Evolutionary conservation across 2,797 vertebrate genomes (phyloP), one percentile per base, ranked within the genome.

Genomic region (Zalophus californianus): DNA sequence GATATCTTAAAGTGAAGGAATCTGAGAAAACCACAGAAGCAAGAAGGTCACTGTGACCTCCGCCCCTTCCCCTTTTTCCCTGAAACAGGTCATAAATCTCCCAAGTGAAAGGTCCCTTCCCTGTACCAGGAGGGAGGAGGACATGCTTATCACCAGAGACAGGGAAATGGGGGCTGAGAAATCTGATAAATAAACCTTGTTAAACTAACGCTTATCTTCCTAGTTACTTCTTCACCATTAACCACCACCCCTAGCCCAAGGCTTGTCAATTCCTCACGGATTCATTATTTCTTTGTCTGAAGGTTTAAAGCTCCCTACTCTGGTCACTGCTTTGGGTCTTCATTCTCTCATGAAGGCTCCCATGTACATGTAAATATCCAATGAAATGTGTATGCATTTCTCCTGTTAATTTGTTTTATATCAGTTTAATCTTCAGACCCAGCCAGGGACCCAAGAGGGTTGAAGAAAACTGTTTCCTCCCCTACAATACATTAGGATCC

Each of bases 361-460:
- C 62, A 32, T 32, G 25, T 41, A 52, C 29, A 18, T 68, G 27
- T 60, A 60, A 52, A 23, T 60, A 84, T 68, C 88, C 41, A 84
- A 29, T 62, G 68, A 68, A 58, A 77, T 29, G 6, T 44, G 5
- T 82, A 11, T 35, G 18, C 8, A 4, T 84, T 82, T 83, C 27
- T 23, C 58, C 68, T 68, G 7, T 83, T 68, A 64, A 77, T 62
- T 21, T 73, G 77, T 75, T n/a, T 95, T 75, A 21, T 4, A 20
- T 72, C n/a, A 35, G 44, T 77, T 92, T 92, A 58, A 66, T 77
- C 89, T 92, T 60, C 78, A 92, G n/a, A 84, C 8, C 20, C 41
- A 83, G 23, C 44, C 83, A 86, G 73, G 21, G n/a, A 86, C 27
- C 35, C 48, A 78, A 60, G 41, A 27, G 20, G 15, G 1, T 54